A percentile compares a stretch with the other conserved stretches of the same genome.
These are phyloP conservation scores for Clanis bilineata DNA, from an alignment of 2,888 invertebrate genomes.

Conservation along the genomic window DNA sequence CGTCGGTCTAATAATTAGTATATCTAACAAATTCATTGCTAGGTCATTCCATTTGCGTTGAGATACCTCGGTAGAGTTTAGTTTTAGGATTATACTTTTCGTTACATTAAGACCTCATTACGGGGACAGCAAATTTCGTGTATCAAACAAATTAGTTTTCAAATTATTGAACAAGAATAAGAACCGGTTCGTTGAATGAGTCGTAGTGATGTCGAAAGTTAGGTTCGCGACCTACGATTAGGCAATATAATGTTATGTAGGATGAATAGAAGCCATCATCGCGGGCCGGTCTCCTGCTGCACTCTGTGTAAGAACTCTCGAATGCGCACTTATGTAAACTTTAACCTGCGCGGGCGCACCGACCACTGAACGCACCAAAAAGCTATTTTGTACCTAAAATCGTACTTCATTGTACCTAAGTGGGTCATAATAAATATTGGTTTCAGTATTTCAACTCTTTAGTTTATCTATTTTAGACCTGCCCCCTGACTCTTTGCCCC, in stretches of 20 bases:
- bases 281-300: neutral
- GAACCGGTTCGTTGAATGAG: conserved; percentile 65
- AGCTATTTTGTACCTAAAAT: neutral
- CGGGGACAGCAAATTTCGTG: conserved; percentile 46
- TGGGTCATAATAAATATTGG: neutral
- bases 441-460: no score
- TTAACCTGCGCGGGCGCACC: conserved; percentile 9
- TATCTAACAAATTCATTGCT: neutral
- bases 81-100: conserved; percentile 35
- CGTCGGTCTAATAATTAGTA: conserved; percentile 9
- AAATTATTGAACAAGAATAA: conserved; percentile 67
- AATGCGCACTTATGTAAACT: conserved; percentile 9
- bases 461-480: neutral
- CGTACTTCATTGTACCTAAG: neutral
- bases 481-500: no score
- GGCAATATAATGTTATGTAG: conserved; percentile 64
- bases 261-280: conserved; percentile 41
- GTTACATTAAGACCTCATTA: conserved; percentile 61
- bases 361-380: neutral
- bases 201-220: conserved; percentile 68
- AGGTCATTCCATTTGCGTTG: neutral
- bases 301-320: neutral
- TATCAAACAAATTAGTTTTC: conserved; percentile 69
- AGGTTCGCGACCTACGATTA: conserved; percentile 68
- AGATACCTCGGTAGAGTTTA: neutral